A percentile compares a stretch with the other conserved stretches of the same genome.
Conservation (phyloP, 1,140 invertebrate genomes). For the Pachyrhynchus sulphureomaculatus region DNA sequence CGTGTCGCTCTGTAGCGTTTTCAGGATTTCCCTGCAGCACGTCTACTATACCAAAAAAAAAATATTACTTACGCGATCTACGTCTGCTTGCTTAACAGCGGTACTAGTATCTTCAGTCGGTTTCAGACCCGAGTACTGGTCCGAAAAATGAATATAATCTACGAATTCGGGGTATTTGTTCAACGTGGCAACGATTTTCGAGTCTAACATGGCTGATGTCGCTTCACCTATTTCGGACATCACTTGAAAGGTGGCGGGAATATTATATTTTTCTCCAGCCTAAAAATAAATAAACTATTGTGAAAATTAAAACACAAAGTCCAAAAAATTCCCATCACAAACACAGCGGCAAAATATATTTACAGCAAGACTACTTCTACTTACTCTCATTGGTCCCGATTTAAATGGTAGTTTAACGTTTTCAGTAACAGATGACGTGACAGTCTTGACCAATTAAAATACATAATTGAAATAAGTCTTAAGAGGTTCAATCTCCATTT, state of each 20-base stretch:
- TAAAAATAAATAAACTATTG: conserved; percentile 1
- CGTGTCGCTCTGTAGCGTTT: too few relatives aligned
- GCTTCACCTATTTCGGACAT: conserved; percentile 91
- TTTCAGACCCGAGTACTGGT: conserved; percentile 90
- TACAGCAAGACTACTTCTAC: too few relatives aligned
- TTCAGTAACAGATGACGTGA: too few relatives aligned
- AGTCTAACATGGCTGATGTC: conserved; percentile 78
- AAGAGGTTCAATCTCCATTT: too few relatives aligned
- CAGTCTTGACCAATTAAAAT: too few relatives aligned
- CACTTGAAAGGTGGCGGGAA: conserved; percentile 77
- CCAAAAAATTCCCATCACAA: too few relatives aligned
- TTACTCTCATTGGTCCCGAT: too few relatives aligned
- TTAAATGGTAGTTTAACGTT: too few relatives aligned
- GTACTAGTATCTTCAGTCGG: conserved; percentile 65
- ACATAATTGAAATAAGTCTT: too few relatives aligned
- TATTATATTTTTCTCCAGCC: conserved; percentile 81
- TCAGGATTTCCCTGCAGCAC: too few relatives aligned
- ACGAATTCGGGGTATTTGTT: conserved; percentile 84
- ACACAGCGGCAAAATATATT: too few relatives aligned
- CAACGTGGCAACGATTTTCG: conserved; percentile 77
- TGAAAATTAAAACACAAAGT: too few relatives aligned
- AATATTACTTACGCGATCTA: conserved; percentile 43
- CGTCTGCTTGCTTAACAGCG: conserved; percentile 46
- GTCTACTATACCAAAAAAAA: conserved; percentile 1
- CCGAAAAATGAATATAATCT: conserved; percentile 97